A percentile compares a stretch with the other conserved stretches of the same genome.
These are phyloP conservation scores for Nestor notabilis DNA, from an alignment of 2,113 vertebrate species.

Conservation along the genomic window DNA sequence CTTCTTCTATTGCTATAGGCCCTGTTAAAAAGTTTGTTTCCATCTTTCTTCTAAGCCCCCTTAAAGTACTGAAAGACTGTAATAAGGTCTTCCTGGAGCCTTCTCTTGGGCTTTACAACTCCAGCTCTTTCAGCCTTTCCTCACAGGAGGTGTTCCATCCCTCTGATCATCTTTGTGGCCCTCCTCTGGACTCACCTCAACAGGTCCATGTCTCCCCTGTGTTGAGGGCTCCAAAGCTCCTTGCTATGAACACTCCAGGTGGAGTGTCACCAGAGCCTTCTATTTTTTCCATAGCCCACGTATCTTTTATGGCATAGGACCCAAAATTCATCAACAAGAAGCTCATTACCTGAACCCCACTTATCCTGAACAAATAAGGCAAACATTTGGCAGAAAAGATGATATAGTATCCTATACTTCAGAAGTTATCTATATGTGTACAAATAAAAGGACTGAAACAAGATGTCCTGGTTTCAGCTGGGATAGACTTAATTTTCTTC, in stretches of 20 bases:
- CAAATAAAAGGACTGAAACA: not conserved
- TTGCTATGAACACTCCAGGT: not conserved
- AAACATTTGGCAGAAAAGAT: not conserved
- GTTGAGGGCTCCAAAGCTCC: not conserved
- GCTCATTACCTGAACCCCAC: not conserved
- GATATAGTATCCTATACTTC: not conserved
- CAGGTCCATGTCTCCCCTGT: not conserved
- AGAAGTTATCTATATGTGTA: not conserved
- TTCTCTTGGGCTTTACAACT: not conserved
- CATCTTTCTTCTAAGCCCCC: not conserved
- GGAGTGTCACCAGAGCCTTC: fast-evolving
- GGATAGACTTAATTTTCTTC: not conserved
- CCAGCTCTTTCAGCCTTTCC: not conserved
- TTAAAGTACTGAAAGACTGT: not conserved
- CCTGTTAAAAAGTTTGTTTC: not conserved
- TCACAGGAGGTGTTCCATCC: not conserved
- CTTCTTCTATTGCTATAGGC: not conserved
- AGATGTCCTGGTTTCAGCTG: not conserved
- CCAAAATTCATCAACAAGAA: not conserved
- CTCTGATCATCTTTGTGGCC: not conserved
- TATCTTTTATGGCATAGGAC: not conserved
- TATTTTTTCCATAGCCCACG: not conserved
- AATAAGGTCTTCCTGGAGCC: fast-evolving
- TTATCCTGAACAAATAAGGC: not conserved
- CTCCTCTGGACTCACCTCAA: not conserved